Evolutionary conservation across 2,888 invertebrate species (phyloP), one percentile per base, ranked within the genome.

Genomic region (Alloscopus bannaensis): DNA sequence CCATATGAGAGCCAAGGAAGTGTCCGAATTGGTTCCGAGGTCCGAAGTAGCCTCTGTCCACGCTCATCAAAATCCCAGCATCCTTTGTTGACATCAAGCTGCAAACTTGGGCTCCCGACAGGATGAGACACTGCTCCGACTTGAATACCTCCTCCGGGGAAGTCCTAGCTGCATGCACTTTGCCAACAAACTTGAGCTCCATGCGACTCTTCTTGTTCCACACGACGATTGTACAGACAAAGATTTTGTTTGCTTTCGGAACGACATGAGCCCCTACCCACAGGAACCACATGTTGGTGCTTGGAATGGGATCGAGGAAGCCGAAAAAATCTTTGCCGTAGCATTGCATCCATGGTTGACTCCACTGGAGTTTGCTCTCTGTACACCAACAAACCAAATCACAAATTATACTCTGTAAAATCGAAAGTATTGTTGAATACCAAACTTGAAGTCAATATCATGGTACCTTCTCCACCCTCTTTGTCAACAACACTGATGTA

Each of bases 331-430:
- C 80, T n/a, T 72, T 57, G 1, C 71, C 77, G 59, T 81, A 68
- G 42, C 79, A 76, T 36, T 73, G 52, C 22, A 84, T 80, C 84
- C 84, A 84, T 0, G 82, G 81, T 29, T 82, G 84, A n/a, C 81
- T 81, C 84, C 84, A 84, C 64, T 3, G 77, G 70, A n/a, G 40
- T 3, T 18, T 45, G 11, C n/a, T 70, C 77, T n/a, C 45, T 55
- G 68, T 4, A 8, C 3, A 20, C 2, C 24, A 52, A 22, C 16
- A n/a, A 47, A n/a, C 11, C 4, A 47, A 13, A 52, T 52, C 6
- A 6, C 6, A 22, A 22, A 52, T 24, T 22, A 52, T 22, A 52
- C 13, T 36, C 45, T n/a, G 3, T n/a, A 45, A 45, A 45, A 45
- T 45, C n/a, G n/a, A 45, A 16, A 45, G n/a, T n/a, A n/a, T n/a